A percentile compares a stretch with the other conserved stretches of the same genome.
Conservation (phyloP, 1,140 invertebrate species). For the Sweltsa coloradensis region DNA sequence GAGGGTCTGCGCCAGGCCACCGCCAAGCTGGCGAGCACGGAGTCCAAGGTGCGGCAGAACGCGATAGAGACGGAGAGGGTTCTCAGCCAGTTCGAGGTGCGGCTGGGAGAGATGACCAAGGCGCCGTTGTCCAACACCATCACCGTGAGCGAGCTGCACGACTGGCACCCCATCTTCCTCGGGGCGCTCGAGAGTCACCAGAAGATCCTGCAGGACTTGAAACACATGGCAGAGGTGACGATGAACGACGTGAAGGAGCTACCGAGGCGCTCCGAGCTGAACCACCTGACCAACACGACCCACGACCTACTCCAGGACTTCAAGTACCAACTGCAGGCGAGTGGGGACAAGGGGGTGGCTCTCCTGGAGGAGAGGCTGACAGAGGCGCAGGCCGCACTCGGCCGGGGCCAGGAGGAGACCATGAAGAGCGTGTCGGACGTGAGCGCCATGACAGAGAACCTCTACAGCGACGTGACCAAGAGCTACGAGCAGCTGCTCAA, state of each 20-base stretch:
- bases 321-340: constrained; percentile 14
- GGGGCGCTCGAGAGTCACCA: not conserved
- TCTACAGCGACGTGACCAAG: constrained; percentile 38
- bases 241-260: not conserved
- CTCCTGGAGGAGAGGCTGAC: constrained; percentile 24
- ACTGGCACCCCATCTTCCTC: not conserved
- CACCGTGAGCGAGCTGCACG: too few species aligned
- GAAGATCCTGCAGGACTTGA: constrained; percentile 5
- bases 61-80: too few species aligned
- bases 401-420: constrained; percentile 33
- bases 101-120: too few species aligned
- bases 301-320: constrained; percentile 12
- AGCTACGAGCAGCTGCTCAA: constrained; percentile 40
- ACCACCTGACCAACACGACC: constrained; percentile 28
- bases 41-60: too few species aligned
- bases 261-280: constrained; percentile 23
- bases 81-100: too few species aligned
- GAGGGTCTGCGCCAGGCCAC: not conserved
- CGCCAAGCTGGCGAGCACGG: not conserved
- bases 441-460: constrained; percentile 36
- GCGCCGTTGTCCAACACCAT: too few species aligned
- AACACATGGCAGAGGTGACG: not conserved
- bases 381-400: constrained; percentile 22
- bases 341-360: constrained; percentile 13
- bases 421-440: constrained; percentile 36